These are phyloP conservation scores for Dichetophora obliterata DNA, from an alignment of 2,888 invertebrate genomes.

Conservation along the genomic window DNA sequence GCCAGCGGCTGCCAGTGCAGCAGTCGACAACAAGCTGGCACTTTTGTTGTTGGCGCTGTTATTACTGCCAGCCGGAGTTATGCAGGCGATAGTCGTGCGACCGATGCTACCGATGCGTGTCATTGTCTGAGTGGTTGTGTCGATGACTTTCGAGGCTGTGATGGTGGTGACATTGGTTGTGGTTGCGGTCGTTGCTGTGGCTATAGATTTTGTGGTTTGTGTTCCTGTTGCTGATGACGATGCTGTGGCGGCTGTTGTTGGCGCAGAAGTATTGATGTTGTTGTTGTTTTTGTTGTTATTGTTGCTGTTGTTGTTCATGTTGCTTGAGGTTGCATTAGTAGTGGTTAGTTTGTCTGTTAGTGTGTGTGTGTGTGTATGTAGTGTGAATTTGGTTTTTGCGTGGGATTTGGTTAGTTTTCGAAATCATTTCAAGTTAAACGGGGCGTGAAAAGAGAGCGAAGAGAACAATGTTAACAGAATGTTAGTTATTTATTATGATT, in stretches of 20 bases:
- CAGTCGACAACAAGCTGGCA: slow-evolving; percentile 55
- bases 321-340: slow-evolving; percentile 51
- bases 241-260: slow-evolving; percentile 41
- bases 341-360: slow-evolving; percentile 49
- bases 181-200: slow-evolving; percentile 37
- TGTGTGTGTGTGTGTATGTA: too few relatives aligned
- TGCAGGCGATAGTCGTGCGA: slow-evolving; percentile 64
- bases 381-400: not conserved
- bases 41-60: slow-evolving; percentile 42
- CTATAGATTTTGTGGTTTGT: slow-evolving; percentile 39
- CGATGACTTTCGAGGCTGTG: slow-evolving; percentile 7
- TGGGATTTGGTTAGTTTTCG: slow-evolving; percentile 27
- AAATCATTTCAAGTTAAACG: not conserved
- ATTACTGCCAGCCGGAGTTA: slow-evolving; percentile 49
- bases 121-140: slow-evolving; percentile 51
- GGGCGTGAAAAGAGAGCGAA: slow-evolving; percentile 42
- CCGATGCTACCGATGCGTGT: slow-evolving; percentile 66
- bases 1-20: slow-evolving; percentile 62
- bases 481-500: slow-evolving; percentile 14
- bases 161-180: slow-evolving; percentile 31
- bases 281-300: slow-evolving; percentile 46
- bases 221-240: slow-evolving; percentile 34
- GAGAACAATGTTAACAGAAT: slow-evolving; percentile 10
- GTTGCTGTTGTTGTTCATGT: slow-evolving; percentile 44
- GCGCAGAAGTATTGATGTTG: slow-evolving; percentile 37